phyloP scores from a whole-genome alignment of 1,140 invertebrate species.

The Anoplolepis gracilipes region DNA sequence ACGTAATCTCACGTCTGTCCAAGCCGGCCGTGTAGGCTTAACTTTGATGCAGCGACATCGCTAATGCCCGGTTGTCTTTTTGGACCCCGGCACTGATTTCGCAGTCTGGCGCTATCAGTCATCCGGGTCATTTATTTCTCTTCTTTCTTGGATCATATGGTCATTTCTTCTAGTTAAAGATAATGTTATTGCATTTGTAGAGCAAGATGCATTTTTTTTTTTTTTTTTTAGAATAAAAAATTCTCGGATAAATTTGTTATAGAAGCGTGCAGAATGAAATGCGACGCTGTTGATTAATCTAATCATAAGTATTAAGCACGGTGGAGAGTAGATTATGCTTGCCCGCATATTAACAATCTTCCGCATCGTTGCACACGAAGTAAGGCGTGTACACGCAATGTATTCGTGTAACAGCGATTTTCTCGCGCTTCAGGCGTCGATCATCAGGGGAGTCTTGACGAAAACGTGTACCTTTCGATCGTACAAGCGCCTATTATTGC shows the following conservation, averaged over 20 bases:
- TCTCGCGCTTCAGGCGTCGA: conserved; percentile 28
- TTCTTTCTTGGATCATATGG: conserved; percentile 13
- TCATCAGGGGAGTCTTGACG: conserved; percentile 8
- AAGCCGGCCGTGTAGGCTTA: conserved; percentile 62
- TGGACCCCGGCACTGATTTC: conserved; percentile 49
- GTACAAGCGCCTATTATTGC: conserved; percentile 36
- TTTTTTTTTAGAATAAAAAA: too few species aligned
- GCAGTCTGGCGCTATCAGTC: conserved; percentile 52
- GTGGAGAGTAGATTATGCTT: conserved; percentile 26
- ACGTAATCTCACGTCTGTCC: conserved; percentile 76
- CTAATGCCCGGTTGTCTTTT: conserved; percentile 64
- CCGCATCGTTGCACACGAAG: neutral
- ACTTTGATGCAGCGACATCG: conserved; percentile 70
- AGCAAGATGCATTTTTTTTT: neutral
- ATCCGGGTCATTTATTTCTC: conserved; percentile 38
- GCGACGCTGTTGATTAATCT: conserved; percentile 73
- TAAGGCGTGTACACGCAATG: neutral
- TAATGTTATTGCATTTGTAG: conserved; percentile 45
- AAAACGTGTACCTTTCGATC: conserved; percentile 34
- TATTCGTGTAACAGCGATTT: conserved; percentile 33
- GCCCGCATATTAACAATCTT: conserved; percentile 16
- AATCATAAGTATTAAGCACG: conserved; percentile 69
- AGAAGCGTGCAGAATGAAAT: conserved; percentile 13
- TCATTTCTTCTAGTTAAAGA: conserved; percentile 39
- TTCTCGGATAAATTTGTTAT: conserved; percentile 23